Base-by-base conservation (phyloP, 1,140 invertebrate genomes). In the Acromyrmex charruanus region DNA sequence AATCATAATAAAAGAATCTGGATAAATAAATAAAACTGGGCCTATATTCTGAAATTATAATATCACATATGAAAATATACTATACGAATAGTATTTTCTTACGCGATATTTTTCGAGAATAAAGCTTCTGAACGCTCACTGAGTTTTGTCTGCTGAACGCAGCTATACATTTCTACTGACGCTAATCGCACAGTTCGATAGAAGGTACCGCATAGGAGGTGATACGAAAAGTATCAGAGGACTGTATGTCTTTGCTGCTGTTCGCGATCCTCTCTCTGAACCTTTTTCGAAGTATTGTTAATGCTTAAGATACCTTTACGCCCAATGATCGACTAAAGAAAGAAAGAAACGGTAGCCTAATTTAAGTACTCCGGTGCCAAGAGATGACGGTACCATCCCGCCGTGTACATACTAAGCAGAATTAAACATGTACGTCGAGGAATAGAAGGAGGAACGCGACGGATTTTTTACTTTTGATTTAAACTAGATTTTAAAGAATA, bases 311-410 rank as follows among this genome's bases (percentile, higher is more conserved):
- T 68, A 86, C 6, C 3, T 71, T 39, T 63, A 77, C 25, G 49
- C 58, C 74, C 21, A 51, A 55, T 61, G 18, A 49, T 58, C 61
- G 39, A 69, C 1, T 69, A 51, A 44, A 49, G 5, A n/a, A 66
- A 21, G 55, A 25, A 68, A n/a, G 49, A 86, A 71, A 25, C 21
- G 80, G 7, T 89, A 90, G 88, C 89, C 90, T 91, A 84, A 84
- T 75, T 71, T 84, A 90, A 90, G 61, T 90, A 90, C 65, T 87
- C 59, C 25, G 87, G 79, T 90, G 65, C 80, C 72, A 87, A 88
- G 55, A 35, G 44, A 69, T 77, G 59, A 77, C 68, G 89, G 72
- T 71, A 69, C 53, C 69, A 39, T n/a, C n/a, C 28, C 51, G 65
- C 63, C 59, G 59, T 91, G 90, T 91, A 91, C 49, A 91, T 91